Evolutionary conservation across 2,113 vertebrate species (phyloP).

Genomic region (Papio anubis): DNA sequence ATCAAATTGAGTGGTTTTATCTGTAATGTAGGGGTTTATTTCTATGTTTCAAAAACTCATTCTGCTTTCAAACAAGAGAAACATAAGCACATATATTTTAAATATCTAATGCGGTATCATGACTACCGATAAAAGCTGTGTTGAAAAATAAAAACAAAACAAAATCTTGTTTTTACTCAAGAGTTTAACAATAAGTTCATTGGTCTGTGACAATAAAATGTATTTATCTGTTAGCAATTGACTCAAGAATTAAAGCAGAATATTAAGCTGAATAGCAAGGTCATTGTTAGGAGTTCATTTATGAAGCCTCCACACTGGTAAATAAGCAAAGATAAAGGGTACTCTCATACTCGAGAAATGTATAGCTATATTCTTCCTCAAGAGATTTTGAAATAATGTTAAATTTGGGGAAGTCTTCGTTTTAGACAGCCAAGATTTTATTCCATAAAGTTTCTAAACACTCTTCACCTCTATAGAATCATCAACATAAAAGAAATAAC

Average conservation of each 20-base stretch:
- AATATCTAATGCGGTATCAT: neutral
- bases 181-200: neutral
- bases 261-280: neutral
- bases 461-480: neutral
- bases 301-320: no score
- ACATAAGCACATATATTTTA: neutral
- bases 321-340: accelerated
- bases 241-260: neutral
- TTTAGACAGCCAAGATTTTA: neutral
- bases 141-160: neutral
- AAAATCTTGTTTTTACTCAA: neutral
- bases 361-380: neutral
- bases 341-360: neutral
- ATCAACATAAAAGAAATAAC: neutral
- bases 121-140: conserved; percentile 18
- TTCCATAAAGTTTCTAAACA: neutral
- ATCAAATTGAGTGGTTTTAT: neutral
- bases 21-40: neutral
- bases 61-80: neutral
- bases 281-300: neutral
- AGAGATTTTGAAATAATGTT: neutral
- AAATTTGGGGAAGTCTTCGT: neutral
- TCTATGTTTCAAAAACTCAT: neutral
- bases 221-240: neutral
- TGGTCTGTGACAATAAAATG: neutral